These are phyloP conservation scores for Ophiodon elongatus DNA, from an alignment of 2,113 vertebrate genomes.

Conservation along the genomic window DNA sequence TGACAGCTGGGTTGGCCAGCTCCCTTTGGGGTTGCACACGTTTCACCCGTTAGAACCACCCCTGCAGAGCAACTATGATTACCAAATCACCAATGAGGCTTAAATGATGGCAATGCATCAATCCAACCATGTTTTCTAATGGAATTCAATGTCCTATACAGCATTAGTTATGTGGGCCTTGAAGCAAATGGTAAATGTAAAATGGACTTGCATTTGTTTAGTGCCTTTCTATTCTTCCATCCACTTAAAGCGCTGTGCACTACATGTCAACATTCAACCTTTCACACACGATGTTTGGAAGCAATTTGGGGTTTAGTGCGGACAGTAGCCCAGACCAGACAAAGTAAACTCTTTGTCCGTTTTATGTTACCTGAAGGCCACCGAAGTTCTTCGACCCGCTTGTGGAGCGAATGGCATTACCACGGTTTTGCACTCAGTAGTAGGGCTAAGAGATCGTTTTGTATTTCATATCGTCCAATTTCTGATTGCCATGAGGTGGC, in stretches of 20 bases:
- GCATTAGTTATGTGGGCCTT: not conserved
- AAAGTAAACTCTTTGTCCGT: no score
- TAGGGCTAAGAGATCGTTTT: no score
- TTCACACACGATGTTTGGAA: not conserved
- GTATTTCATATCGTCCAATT: no score
- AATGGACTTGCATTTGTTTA: not conserved
- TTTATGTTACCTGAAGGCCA: not conserved
- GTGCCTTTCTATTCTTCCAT: not conserved
- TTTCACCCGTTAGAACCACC: constrained; percentile 10
- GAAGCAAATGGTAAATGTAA: not conserved
- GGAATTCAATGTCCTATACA: not conserved
- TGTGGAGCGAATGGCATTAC: no score
- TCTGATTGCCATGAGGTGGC: not conserved
- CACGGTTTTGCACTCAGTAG: no score
- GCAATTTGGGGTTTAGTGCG: no score
- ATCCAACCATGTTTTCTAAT: not conserved
- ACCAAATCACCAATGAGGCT: constrained; percentile 35
- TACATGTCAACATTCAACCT: not conserved
- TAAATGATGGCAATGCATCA: constrained; percentile 38
- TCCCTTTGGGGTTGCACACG: constrained; percentile 7
- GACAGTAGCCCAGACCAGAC: no score
- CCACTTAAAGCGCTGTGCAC: not conserved
- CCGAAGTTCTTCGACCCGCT: not conserved
- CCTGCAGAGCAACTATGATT: constrained; percentile 42
- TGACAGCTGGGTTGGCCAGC: constrained; percentile 11